A percentile compares a stretch with the other conserved stretches of the same genome.
phyloP scores from a whole-genome alignment of 2,888 invertebrate species.

The Amphipoea oculea region DNA sequence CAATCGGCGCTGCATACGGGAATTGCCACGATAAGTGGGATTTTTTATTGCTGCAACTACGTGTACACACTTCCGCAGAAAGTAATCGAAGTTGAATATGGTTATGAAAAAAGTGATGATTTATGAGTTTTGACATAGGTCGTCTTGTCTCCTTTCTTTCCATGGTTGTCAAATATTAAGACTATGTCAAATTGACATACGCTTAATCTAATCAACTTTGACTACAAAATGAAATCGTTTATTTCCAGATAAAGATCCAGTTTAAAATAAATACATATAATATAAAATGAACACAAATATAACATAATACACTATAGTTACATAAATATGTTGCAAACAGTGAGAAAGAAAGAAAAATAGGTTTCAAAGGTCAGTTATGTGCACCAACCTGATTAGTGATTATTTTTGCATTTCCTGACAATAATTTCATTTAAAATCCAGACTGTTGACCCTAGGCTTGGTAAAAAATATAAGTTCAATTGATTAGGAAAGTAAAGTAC shows the following conservation, averaged over 20 bases:
- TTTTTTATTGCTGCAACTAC: conserved; percentile 74
- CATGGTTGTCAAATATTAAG: background rate
- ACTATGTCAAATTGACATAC: background rate
- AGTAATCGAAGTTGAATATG: conserved; percentile 25
- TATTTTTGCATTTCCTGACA: background rate
- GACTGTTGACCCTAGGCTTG: no score
- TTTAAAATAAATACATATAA: no score
- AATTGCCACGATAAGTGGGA: conserved; percentile 79
- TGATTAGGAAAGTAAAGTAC: background rate
- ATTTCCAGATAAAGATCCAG: no score
- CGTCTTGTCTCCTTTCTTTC: background rate
- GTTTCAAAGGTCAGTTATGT: no score
- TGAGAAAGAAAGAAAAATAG: no score
- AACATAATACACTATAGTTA: no score
- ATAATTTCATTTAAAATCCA: background rate
- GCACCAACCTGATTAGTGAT: background rate
- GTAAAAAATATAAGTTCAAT: background rate
- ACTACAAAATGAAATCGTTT: background rate
- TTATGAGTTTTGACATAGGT: background rate
- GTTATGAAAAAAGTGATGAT: conserved; percentile 31
- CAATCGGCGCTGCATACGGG: conserved; percentile 82
- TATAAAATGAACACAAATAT: no score
- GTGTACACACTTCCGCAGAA: conserved; percentile 41
- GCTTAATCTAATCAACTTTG: background rate
- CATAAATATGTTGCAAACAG: no score